Evolutionary conservation across 2,113 vertebrate genomes (phyloP), one percentile per base, ranked within the genome.

Genomic region (Tyrannus savana): DNA sequence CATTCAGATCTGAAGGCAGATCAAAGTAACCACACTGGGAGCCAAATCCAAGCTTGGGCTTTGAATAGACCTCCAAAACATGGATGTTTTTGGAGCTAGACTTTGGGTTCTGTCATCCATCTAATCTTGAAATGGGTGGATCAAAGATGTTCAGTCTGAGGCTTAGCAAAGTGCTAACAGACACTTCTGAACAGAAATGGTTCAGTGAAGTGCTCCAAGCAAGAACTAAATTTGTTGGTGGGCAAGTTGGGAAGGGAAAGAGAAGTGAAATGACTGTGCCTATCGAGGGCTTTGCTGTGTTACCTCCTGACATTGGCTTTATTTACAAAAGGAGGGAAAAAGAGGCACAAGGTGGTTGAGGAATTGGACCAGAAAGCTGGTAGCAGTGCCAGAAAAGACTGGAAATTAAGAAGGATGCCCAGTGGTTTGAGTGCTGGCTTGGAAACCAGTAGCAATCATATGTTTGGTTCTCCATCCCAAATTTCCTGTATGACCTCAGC

Each of bases 51-150:
- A 60, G 42, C 73, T 28, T 33, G 64, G 64, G 62, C 53, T 93
- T 84, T 90, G 90, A 93, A 84, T 90, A 35, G 42, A 96, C 64
- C 69, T 95, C 83, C 68, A 92, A 96, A 94, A 84, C 73, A 84
- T 50, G 64, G 86, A 93, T 68, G 89, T 1, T 81, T 93, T 95
- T 93, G 93, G 88, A 93, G 75, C 53, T 33, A 27, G 72, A 77
- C 31, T 89, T 94, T 83, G 79, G 52, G 50, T 80, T 93, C 95
- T 96, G 85, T 90, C 95, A 96, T 95, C 89, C 52, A 37, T 94
- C 90, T 96, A 78, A 95, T 96, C 93, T 93, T 87, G 68, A 94
- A 90, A 84, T 78, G 95, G 93, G 95, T 72, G 90, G 93, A 95
- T 96, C 95, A 96, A 96, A 97, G 95, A 56, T 67, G 18, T 84